Conservation (phyloP, 2,113 vertebrate genomes). For the Pteruthius melanotis region DNA sequence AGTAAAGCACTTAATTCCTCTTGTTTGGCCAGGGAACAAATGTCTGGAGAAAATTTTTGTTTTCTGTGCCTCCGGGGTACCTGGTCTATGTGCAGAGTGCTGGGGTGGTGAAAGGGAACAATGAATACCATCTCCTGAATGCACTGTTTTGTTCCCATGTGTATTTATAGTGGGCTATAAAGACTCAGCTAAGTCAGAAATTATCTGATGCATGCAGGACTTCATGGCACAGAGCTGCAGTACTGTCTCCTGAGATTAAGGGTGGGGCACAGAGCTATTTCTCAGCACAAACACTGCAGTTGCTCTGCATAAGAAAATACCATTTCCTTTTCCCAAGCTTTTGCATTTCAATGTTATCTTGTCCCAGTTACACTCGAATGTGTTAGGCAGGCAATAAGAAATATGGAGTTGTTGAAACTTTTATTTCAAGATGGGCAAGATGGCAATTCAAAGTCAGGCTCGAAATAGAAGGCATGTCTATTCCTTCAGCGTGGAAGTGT, state of each 20-base stretch:
- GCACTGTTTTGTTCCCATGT: not conserved
- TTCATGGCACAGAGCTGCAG: not conserved
- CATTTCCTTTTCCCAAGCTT: not conserved
- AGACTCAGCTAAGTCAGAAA: not conserved
- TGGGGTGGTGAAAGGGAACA: not conserved
- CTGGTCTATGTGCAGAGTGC: not conserved
- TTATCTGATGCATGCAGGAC: not conserved
- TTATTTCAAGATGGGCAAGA: constrained; percentile 10
- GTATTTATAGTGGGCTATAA: not conserved
- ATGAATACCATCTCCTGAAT: not conserved
- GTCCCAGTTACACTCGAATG: constrained; percentile 7
- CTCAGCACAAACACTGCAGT: not conserved
- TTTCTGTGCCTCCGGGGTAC: not conserved
- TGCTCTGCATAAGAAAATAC: not conserved
- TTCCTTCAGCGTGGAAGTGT: not conserved
- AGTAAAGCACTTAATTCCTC: not conserved
- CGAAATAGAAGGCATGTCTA: constrained; percentile 1
- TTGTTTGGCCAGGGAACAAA: not conserved
- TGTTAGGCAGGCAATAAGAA: constrained; percentile 21
- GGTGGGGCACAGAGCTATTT: not conserved
- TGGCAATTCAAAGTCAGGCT: constrained; percentile 11
- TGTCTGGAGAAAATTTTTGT: not conserved
- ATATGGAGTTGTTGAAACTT: constrained; percentile 19
- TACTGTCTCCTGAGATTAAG: not conserved
- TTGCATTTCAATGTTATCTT: constrained; percentile 14